phyloP scores from a whole-genome alignment of 2,888 invertebrate genomes.

The Dioctria rufipes region DNA sequence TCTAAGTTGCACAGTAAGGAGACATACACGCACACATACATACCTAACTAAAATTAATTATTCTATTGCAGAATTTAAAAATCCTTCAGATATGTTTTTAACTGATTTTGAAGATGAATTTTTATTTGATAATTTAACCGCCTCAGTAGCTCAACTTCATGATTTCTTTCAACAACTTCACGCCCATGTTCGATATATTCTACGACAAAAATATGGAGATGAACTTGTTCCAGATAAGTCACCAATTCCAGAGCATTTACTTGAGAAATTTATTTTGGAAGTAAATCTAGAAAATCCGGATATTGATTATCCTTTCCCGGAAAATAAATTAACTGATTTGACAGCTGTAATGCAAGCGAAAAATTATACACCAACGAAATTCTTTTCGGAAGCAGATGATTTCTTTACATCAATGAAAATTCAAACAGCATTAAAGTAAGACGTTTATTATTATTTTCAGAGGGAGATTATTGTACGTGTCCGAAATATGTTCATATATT shows the following conservation, averaged over 20 bases:
- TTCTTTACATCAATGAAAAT: not conserved
- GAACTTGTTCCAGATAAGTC: not conserved
- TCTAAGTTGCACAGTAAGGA: constrained; percentile 79
- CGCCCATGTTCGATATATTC: constrained; percentile 28
- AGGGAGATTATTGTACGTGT: too few relatives aligned
- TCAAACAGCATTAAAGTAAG: too few relatives aligned
- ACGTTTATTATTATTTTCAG: too few relatives aligned
- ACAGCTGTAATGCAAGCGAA: constrained; percentile 19
- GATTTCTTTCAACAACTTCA: constrained; percentile 20
- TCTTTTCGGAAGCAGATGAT: not conserved
- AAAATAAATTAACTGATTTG: constrained; percentile 11
- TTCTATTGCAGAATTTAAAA: not conserved
- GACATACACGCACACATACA: not conserved
- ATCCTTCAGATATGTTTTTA: constrained; percentile 14
- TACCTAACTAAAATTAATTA: not conserved
- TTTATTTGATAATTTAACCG: constrained; percentile 25
- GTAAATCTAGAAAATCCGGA: constrained; percentile 18
- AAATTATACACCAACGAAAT: not conserved
- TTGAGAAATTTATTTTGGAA: constrained; percentile 36
- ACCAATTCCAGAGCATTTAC: constrained; percentile 27
- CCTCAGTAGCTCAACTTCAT: not conserved
- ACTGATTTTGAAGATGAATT: constrained; percentile 15
- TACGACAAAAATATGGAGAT: constrained; percentile 1
- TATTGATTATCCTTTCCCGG: constrained; percentile 29
- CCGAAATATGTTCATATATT: too few relatives aligned